These are phyloP conservation scores for Ephialtes manifestator DNA, from an alignment of 2,888 invertebrate species.

Conservation along the genomic window DNA sequence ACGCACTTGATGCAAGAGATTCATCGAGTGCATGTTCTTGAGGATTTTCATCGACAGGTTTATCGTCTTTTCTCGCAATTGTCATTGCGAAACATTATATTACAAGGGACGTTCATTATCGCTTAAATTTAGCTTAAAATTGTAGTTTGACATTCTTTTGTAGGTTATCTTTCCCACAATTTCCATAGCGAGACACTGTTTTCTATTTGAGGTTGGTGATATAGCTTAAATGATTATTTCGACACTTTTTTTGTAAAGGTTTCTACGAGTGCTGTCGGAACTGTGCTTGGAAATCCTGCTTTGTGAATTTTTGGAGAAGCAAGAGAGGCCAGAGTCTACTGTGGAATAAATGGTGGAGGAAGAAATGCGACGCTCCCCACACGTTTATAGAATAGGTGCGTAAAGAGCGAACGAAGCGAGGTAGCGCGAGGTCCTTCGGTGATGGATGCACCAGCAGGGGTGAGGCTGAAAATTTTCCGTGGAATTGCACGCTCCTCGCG, in stretches of 20 bases:
- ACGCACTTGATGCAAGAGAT: neutral
- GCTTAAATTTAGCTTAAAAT: neutral
- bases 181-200: no score
- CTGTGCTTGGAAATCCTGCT: no score
- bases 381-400: conserved; percentile 42
- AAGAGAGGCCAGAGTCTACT: no score
- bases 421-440: conserved; percentile 37
- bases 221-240: no score
- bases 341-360: no score
- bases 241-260: no score
- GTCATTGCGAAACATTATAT: conserved; percentile 3
- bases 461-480: conserved; percentile 59
- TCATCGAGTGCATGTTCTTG: neutral
- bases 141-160: neutral
- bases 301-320: no score
- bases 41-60: neutral
- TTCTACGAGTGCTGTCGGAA: no score
- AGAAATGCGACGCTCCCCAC: neutral
- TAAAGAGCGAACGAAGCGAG: conserved; percentile 37
- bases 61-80: neutral
- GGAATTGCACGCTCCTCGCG: conserved; percentile 54
- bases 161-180: neutral
- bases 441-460: conserved; percentile 55
- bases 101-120: neutral
- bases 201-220: no score